phyloP scores from a whole-genome alignment of 2,888 invertebrate species.

The Bhutanitis thaidina region DNA sequence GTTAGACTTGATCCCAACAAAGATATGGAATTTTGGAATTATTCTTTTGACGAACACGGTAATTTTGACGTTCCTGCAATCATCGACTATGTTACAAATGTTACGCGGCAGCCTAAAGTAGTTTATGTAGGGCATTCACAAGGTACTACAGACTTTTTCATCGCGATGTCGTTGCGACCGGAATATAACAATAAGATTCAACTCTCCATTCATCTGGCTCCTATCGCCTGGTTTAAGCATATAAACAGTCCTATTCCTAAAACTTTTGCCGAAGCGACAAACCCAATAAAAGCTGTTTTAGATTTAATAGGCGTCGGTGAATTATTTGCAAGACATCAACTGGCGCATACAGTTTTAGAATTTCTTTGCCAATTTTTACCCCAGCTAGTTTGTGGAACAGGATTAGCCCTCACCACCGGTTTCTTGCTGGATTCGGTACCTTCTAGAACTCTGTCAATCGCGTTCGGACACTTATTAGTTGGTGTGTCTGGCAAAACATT shows the following conservation, averaged over 20 bases:
- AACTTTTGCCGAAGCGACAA: conserved; percentile 32
- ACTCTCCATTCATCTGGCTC: conserved; percentile 73
- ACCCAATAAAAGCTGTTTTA: conserved; percentile 36
- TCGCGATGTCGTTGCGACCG: conserved; percentile 68
- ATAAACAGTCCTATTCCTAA: conserved; percentile 47
- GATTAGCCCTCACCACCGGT: conserved; percentile 80
- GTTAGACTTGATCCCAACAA: conserved; percentile 42
- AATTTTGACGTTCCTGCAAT: conserved; percentile 83
- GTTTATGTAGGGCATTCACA: conserved; percentile 84
- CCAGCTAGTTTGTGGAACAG: conserved; percentile 75
- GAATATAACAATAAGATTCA: conserved; percentile 78
- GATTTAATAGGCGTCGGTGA: conserved; percentile 78
- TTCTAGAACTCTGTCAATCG: conserved; percentile 70
- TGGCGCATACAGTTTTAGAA: conserved; percentile 57
- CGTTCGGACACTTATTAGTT: conserved; percentile 72
- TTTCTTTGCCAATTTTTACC: conserved; percentile 54
- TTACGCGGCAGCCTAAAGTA: conserved; percentile 70
- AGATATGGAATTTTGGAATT: conserved; percentile 67
- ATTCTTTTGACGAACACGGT: conserved; percentile 85
- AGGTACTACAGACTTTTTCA: conserved; percentile 80
- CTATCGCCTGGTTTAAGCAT: conserved; percentile 76
- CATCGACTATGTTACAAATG: conserved; percentile 44
- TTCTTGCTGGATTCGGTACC: conserved; percentile 75
- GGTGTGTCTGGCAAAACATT: conserved; percentile 70
- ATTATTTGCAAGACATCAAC: conserved; percentile 79